Evolutionary conservation across 1,140 invertebrate species (phyloP), one percentile per base, ranked within the genome.

Genomic region (Prorops nasuta): DNA sequence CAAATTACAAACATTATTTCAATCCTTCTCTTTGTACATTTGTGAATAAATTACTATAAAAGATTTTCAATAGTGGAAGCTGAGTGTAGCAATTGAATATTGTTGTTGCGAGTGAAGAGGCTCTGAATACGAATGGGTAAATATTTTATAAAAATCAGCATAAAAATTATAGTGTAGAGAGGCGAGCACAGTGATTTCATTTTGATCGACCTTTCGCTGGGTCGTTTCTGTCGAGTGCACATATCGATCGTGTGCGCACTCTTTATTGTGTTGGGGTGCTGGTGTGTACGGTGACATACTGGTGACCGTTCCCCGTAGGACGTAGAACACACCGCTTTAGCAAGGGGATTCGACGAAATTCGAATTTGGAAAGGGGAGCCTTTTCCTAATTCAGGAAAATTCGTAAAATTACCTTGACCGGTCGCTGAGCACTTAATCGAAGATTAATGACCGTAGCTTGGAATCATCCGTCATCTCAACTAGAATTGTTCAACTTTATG

Each of bases 241-340:
- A 70, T 77, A 77, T 77, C 74, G 74, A 77, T 76, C 73, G 66
- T 34, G 35, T 21, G 18, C 46, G 32, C 37, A 44, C 24, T 46
- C 56, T 36, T 59, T 38, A 73, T 75, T 75, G 72, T 72, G 32
- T 44, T 51, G 60, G 66, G 68, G 71, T 64, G 69, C 62, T 66
- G 64, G 66, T 67, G 67, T 68, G 70, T 68, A 67, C 47, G 62
- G 65, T 75, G 73, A 76, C 73, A 77, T 74, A 76, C 74, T 74
- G 72, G 72, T 74, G 66, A 65, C 64, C 58, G 51, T 28, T 28
- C 4, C 4, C 24, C 24, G 24, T 4, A 28, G 24, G 24, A n/a
- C n/a, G n/a, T n/a, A n/a, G n/a, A n/a, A n/a, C 35, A 36, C 16
- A 19, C n/a, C 22, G 1, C 38, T 38, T 40, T 19, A 15, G 35